Evolutionary conservation across 2,797 vertebrate genomes (phyloP), one percentile per base, ranked within the genome.

Genomic region (Oreortyx pictus): DNA sequence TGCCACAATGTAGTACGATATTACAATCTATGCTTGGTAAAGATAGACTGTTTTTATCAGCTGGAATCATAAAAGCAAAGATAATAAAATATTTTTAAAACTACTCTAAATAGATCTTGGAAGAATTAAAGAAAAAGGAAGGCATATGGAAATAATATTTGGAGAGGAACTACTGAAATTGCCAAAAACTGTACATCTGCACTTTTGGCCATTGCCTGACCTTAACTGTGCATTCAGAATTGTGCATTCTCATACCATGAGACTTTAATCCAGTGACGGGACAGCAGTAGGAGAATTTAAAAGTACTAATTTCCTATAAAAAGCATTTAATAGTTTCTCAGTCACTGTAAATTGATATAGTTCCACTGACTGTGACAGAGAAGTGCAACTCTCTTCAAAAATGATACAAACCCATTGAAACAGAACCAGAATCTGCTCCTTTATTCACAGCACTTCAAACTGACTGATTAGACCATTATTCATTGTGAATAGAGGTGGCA

Each of bases 1-100:
- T 95, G 92, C 94, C 93, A 96, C 93, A 86, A 80, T 37, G 33
- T 93, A 92, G 65, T 92, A 44, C 23, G 92, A 93, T 93, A 95
- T 95, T 92, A 72, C 70, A 92, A 44, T 39, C 41, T 56, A 90
- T 76, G 59, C 89, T 87, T 84, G 44, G 31, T 49, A 67, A 88
- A 96, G 96, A 97, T 96, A 91, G 95, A 95, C 89, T 82, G 70
- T 20, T 97, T 96, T 96, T 97, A 94, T 97, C 94, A 91, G 92
- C 65, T 59, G 67, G 67, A 95, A 96, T 78, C 76, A 96, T 94
- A 95, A 97, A 97, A 93, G 65, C 50, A 61, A 83, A 82, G 44
- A 88, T 67, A 82, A 93, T 95, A 96, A 93, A 93, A 95, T 95
- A 91, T 93, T 91, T 92, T 96, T 95, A 65, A 89, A 92, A 94